A percentile compares a stretch with the other conserved stretches of the same genome.
These are phyloP conservation scores for Apodemus speciosus DNA, from an alignment of 2,113 vertebrate species.

Conservation along the genomic window DNA sequence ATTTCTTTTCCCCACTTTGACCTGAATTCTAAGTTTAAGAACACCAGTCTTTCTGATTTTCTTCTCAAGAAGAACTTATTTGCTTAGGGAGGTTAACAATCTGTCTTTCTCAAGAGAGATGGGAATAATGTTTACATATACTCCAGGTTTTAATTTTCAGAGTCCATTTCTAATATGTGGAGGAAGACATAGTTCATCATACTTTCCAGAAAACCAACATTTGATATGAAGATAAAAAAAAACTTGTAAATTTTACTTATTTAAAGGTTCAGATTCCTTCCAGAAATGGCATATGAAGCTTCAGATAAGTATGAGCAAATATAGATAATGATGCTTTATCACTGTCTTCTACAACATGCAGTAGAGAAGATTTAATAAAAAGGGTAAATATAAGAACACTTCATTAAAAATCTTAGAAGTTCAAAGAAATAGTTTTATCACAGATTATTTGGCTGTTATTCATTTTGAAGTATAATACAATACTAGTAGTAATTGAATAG, in stretches of 20 bases:
- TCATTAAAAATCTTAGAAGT: background rate
- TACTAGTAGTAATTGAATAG: background rate
- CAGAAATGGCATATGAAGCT: background rate
- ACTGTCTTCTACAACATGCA: background rate
- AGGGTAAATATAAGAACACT: background rate
- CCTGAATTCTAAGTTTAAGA: background rate
- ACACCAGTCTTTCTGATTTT: background rate
- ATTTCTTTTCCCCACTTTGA: background rate
- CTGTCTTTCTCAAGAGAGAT: background rate
- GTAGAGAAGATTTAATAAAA: background rate
- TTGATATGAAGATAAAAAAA: background rate
- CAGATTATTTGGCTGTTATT: constrained; percentile 5
- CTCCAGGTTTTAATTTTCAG: background rate
- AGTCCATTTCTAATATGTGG: background rate
- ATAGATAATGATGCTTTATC: background rate
- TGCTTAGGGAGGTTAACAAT: background rate
- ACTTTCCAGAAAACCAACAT: background rate
- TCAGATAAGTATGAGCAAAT: background rate
- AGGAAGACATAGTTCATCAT: background rate
- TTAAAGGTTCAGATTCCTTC: background rate
- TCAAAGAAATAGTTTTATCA: background rate
- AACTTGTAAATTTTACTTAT: background rate
- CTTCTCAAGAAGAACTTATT: background rate
- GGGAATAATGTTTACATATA: background rate
- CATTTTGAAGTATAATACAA: background rate